phyloP scores from a whole-genome alignment of 2,113 vertebrate species.

The Equus quagga region DNA sequence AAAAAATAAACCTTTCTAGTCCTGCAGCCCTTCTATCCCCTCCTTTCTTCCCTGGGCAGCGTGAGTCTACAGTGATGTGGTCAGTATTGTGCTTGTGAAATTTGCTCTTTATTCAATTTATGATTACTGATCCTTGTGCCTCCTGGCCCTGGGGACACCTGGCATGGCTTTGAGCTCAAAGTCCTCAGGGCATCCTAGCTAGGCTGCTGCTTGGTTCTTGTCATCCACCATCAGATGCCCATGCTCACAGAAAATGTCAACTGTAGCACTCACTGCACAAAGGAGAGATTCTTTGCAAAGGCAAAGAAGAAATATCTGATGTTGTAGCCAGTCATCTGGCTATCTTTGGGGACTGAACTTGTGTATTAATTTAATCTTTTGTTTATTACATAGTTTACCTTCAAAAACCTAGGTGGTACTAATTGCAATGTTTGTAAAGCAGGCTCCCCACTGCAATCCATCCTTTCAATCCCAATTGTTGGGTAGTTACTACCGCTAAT shows the following conservation, averaged over 20 bases:
- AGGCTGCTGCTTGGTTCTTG: constrained; percentile 19
- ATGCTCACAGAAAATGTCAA: constrained; percentile 38
- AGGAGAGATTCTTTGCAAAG: constrained; percentile 52
- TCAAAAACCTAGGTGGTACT: constrained; percentile 55
- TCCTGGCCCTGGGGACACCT: background rate
- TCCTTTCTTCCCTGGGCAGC: constrained; percentile 34
- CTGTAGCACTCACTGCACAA: background rate
- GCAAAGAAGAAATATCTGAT: constrained; percentile 52
- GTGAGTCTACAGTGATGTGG: background rate
- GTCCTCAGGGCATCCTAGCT: background rate
- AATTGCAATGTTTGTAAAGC: constrained; percentile 61
- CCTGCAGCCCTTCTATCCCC: background rate
- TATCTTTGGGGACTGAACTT: constrained; percentile 64
- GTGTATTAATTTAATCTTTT: constrained; percentile 72
- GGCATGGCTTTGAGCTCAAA: constrained; percentile 38
- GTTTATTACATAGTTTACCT: constrained; percentile 72
- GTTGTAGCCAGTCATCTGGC: constrained; percentile 59
- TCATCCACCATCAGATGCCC: background rate
- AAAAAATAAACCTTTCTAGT: constrained; percentile 43
- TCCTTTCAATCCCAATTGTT: constrained; percentile 19
- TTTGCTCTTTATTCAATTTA: constrained; percentile 32
- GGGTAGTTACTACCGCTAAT: constrained; percentile 42
- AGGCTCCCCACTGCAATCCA: constrained; percentile 54
- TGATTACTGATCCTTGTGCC: constrained; percentile 29
- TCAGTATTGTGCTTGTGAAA: constrained; percentile 59